phyloP scores from a whole-genome alignment of 2,888 invertebrate species.

The Steinernema carpocapsae region DNA sequence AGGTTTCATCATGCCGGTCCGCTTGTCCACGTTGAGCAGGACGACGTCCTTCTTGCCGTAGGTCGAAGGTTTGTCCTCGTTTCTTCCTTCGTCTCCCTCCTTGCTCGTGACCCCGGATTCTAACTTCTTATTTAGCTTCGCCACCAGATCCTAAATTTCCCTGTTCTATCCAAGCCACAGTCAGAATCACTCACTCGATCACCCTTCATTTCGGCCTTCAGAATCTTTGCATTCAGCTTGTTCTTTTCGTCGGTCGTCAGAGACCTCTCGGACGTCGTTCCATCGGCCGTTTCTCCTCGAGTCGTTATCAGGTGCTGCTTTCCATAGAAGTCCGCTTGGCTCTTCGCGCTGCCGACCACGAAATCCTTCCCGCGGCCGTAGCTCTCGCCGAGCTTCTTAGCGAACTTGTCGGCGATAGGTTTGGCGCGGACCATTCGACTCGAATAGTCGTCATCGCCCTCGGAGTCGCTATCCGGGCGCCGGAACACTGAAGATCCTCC shows the following conservation, averaged over 20 bases:
- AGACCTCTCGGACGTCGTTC: constrained; percentile 11
- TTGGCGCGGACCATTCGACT: constrained; percentile 52
- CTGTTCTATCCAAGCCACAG: constrained; percentile 35
- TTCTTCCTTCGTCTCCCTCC: constrained; percentile 36
- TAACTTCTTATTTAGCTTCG: constrained; percentile 79
- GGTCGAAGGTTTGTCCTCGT: not conserved
- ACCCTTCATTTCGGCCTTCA: constrained; percentile 93
- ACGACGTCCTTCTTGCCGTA: constrained; percentile 39
- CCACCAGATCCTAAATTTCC: constrained; percentile 73
- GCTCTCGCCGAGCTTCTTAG: constrained; percentile 51
- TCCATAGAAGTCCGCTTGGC: constrained; percentile 58
- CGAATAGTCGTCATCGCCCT: constrained; percentile 50
- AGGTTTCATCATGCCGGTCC: constrained; percentile 46
- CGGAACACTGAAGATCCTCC: constrained; percentile 51
- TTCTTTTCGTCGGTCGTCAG: constrained; percentile 78
- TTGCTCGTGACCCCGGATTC: constrained; percentile 75
- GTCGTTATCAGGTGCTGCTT: constrained; percentile 46
- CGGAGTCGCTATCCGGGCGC: constrained; percentile 52
- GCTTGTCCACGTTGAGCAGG: constrained; percentile 47
- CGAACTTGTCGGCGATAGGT: constrained; percentile 55
- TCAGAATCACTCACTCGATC: constrained; percentile 73
- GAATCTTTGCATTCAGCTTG: constrained; percentile 83
- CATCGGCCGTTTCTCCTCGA: constrained; percentile 27
- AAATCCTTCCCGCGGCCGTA: constrained; percentile 49
- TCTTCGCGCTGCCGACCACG: constrained; percentile 46